Evolutionary conservation across 2,888 invertebrate species (phyloP).

Genomic region (Drosophila paramelanica): DNA sequence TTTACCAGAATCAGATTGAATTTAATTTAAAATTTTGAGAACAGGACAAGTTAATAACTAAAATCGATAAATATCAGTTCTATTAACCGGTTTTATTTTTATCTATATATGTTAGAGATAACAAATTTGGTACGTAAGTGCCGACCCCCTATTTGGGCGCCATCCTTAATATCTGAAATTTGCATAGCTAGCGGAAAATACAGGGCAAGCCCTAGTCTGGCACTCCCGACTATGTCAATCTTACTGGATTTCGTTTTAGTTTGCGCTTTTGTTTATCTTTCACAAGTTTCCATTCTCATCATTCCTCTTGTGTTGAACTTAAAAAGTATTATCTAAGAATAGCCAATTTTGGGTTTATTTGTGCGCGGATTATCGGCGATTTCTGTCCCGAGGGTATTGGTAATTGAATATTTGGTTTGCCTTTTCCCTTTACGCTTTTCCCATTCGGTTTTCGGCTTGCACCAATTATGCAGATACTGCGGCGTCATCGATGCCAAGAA

Average conservation of each 20-base stretch:
- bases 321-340: slow-evolving; percentile 42
- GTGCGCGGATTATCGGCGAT: slow-evolving; percentile 44
- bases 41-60: no score
- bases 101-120: no score
- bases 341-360: slow-evolving; percentile 38
- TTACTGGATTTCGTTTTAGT: slow-evolving; percentile 1
- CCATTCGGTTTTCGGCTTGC: no score
- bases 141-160: no score
- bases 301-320: slow-evolving; percentile 6
- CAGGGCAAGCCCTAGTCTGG: not conserved
- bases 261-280: slow-evolving; percentile 44
- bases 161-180: no score
- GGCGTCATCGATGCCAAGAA: slow-evolving; percentile 92
- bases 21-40: no score
- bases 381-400: slow-evolving; percentile 30
- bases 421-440: not conserved
- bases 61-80: no score
- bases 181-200: not conserved
- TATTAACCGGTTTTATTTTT: no score
- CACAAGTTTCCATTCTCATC: slow-evolving; percentile 32
- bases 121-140: no score
- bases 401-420: slow-evolving; percentile 47
- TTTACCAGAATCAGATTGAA: no score
- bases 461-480: slow-evolving; percentile 87
- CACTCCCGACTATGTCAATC: not conserved